Percentiles rank a stretch among this genome's conserved stretches.
These are phyloP conservation scores for Meghimatium bilineatum DNA, from an alignment of 2,888 invertebrate species.

Conservation along the genomic window DNA sequence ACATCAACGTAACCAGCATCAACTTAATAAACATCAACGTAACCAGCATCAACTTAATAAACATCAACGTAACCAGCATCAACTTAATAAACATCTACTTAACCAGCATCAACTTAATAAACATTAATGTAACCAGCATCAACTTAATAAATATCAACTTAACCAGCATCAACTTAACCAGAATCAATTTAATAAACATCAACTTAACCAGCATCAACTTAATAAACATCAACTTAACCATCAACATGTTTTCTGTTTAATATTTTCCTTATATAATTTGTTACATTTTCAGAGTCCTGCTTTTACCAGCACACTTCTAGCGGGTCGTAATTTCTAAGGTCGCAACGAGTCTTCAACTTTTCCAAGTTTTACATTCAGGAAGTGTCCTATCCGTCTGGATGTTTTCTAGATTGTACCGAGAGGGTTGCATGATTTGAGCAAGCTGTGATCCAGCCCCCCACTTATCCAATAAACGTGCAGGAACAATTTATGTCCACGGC, in stretches of 20 bases:
- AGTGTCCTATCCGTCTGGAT: not conserved
- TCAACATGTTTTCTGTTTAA: not conserved
- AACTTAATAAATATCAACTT: too few species aligned
- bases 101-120: too few species aligned
- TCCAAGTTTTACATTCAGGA: not conserved
- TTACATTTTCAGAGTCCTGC: constrained; percentile 22
- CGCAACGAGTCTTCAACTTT: not conserved
- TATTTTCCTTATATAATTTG: not conserved
- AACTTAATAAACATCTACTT: too few species aligned
- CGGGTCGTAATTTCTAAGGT: constrained; percentile 43
- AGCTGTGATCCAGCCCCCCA: not conserved
- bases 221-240: too few species aligned
- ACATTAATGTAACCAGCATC: too few species aligned
- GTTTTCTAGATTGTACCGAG: not conserved
- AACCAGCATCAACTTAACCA: too few species aligned
- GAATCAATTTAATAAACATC: too few species aligned
- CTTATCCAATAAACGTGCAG: not conserved
- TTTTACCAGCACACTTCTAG: constrained; percentile 40
- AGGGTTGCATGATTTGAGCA: not conserved
- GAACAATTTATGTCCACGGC: not conserved
- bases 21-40: too few species aligned
- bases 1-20: too few species aligned
- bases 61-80: too few species aligned
- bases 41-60: too few species aligned
- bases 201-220: too few species aligned